A percentile compares a stretch with the other conserved stretches of the same genome.
Conservation (phyloP, 2,888 invertebrate species). For the Germaria angustata region DNA sequence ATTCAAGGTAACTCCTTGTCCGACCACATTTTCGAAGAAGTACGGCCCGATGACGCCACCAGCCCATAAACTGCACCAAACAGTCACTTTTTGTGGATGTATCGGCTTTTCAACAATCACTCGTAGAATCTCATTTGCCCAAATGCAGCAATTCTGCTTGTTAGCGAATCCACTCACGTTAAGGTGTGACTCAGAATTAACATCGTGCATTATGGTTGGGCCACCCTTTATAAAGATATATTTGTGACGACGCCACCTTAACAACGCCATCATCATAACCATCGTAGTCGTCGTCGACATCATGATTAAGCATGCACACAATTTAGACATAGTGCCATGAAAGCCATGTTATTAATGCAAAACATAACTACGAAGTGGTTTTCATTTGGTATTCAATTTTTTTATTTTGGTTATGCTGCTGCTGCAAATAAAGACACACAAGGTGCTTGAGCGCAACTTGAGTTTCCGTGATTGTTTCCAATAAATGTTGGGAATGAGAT, state of each 20-base stretch:
- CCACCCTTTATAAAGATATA: no score
- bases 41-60: no score
- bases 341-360: constrained; percentile 55
- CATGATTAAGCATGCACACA: constrained; percentile 35
- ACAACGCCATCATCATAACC: constrained; percentile 43
- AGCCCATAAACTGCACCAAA: no score
- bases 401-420: not conserved
- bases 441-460: constrained; percentile 33
- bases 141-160: no score
- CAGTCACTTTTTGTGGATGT: no score
- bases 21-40: no score
- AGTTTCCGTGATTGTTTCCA: constrained; percentile 39
- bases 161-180: no score
- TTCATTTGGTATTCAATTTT: constrained; percentile 8
- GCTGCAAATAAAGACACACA: constrained; percentile 18
- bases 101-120: no score
- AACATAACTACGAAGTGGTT: constrained; percentile 50
- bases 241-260: constrained; percentile 30
- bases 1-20: no score
- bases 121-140: no score
- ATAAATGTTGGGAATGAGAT: constrained; percentile 51
- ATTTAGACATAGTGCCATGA: not conserved
- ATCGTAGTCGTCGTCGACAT: not conserved
- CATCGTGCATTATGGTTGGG: no score
- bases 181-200: no score